A percentile compares a stretch with the other conserved stretches of the same genome.
Conservation (phyloP, 2,797 vertebrate genomes). For the Rhadinocentrus ornatus region DNA sequence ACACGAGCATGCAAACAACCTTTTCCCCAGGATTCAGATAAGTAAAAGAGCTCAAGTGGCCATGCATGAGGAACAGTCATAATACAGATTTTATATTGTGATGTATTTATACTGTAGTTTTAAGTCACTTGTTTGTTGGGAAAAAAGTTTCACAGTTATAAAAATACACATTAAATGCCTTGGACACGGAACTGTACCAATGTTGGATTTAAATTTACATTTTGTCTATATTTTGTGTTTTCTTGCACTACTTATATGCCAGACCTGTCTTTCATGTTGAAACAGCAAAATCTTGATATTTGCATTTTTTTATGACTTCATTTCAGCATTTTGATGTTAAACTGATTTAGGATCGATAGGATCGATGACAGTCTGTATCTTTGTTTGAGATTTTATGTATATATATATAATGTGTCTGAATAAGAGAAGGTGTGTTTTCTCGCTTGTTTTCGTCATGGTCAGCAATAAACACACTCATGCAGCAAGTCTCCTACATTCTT, state of each 20-base stretch:
- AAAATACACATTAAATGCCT: slow-evolving; percentile 20
- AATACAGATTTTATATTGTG: slow-evolving; percentile 6
- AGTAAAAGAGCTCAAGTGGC: background rate
- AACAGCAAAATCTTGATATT: slow-evolving; percentile 10
- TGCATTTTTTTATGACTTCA: slow-evolving; percentile 23
- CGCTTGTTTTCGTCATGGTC: too few relatives aligned
- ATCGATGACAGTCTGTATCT: background rate
- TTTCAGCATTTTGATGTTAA: slow-evolving; percentile 15
- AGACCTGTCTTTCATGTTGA: slow-evolving; percentile 5
- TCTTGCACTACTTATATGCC: too few relatives aligned
- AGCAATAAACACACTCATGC: slow-evolving; percentile 55
- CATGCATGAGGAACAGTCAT: slow-evolving; percentile 33
- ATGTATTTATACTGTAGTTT: slow-evolving; percentile 9
- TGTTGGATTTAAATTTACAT: background rate
- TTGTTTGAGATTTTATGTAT: slow-evolving; percentile 27
- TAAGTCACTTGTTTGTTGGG: background rate
- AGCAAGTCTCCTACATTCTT: slow-evolving; percentile 6
- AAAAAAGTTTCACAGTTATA: background rate
- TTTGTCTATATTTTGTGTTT: background rate
- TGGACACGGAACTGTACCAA: slow-evolving; percentile 32
- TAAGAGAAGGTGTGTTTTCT: too few relatives aligned
- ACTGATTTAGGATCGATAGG: slow-evolving; percentile 11
- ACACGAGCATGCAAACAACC: slow-evolving; percentile 33
- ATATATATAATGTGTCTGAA: too few relatives aligned
- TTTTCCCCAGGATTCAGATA: slow-evolving; percentile 28